These are phyloP conservation scores for Oxyruncus cristatus DNA, from an alignment of 2,113 vertebrate genomes.

Conservation along the genomic window DNA sequence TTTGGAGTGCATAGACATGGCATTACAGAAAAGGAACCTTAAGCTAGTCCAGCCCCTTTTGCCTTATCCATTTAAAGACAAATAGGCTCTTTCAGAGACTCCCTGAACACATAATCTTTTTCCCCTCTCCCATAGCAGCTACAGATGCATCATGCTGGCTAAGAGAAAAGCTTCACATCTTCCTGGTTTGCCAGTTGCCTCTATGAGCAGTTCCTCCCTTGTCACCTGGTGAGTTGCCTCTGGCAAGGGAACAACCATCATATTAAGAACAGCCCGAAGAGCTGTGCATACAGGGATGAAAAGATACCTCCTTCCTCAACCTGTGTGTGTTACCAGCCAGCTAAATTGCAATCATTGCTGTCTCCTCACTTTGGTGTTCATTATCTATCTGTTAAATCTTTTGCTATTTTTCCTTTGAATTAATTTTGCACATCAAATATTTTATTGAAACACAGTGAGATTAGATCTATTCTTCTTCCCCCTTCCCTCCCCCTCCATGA, in stretches of 20 bases:
- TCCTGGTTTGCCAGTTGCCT: neutral
- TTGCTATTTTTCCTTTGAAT: neutral
- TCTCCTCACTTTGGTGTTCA: neutral
- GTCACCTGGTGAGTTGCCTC: neutral
- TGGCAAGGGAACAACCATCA: neutral
- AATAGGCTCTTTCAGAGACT: neutral
- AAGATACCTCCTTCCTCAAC: neutral
- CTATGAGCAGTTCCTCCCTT: neutral
- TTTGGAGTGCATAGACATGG: neutral
- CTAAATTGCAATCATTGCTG: neutral
- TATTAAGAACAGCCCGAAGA: neutral
- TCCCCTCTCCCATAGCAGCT: neutral
- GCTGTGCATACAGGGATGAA: neutral
- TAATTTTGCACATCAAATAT: neutral
- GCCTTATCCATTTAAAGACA: neutral
- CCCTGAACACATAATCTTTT: neutral
- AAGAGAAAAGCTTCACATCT: neutral
- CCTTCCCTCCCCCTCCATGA: accelerated
- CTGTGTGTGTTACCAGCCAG: neutral
- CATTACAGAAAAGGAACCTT: neutral
- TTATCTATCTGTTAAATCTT: neutral
- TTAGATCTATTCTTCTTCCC: neutral
- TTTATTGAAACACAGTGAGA: neutral
- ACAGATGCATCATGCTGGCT: neutral
- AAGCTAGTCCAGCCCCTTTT: neutral